phyloP scores from a whole-genome alignment of 2,888 invertebrate genomes.

The Dromius quadrimaculatus region DNA sequence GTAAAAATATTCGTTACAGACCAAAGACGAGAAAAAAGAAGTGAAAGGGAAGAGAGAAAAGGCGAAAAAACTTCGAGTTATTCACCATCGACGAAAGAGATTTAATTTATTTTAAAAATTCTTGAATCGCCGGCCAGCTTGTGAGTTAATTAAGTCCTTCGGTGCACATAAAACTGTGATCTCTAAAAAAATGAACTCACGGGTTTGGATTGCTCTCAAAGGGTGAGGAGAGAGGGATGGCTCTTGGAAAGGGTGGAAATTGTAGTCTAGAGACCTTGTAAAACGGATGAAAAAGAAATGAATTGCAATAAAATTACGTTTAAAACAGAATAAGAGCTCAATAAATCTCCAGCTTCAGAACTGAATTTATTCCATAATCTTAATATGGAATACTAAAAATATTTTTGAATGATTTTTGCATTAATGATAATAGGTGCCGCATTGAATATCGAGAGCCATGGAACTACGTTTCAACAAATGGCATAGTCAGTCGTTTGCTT shows the following conservation, averaged over 20 bases:
- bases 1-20: constrained; percentile 41
- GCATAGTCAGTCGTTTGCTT: no score
- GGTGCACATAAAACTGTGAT: constrained; percentile 51
- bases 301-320: neutral
- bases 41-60: constrained; percentile 5
- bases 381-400: no score
- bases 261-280: neutral
- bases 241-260: neutral
- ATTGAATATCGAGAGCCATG: no score
- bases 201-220: constrained; percentile 4
- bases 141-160: constrained; percentile 50
- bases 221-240: neutral
- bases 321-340: no score
- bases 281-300: neutral
- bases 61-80: constrained; percentile 48
- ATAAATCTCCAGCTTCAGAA: no score
- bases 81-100: constrained; percentile 50
- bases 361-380: no score
- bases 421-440: no score
- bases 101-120: constrained; percentile 52
- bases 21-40: constrained; percentile 44
- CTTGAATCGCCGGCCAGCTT: constrained; percentile 48
- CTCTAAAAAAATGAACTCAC: constrained; percentile 48
- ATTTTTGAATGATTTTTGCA: no score
- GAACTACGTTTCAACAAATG: no score